Evolutionary conservation across 2,888 invertebrate genomes (phyloP), one percentile per base, ranked within the genome.

Genomic region (Vanessa cardui): DNA sequence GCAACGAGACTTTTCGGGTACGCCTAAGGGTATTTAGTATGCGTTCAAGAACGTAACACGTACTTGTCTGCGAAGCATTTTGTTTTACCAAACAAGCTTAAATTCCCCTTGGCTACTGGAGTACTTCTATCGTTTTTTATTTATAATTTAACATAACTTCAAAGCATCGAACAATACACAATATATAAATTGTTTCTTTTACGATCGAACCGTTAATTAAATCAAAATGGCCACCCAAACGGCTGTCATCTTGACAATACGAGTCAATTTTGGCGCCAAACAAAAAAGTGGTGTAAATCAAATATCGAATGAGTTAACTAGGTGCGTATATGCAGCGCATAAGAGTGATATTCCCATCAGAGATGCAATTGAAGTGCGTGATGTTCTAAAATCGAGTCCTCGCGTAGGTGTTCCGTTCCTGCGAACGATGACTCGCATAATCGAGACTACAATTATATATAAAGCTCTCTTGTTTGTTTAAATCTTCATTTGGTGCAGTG

Each of bases 361-460:
- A 71, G 73, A 76, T 60, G 60, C 60, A 60, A 46, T 26, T 58
- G 26, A 46, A 46, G 73, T 74, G 73, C 74, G 70, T 56, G 74
- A 65, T 73, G 73, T 71, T 72, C 69, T 75, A 75, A 73, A 77
- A 73, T 75, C 77, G 70, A 64, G 78, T 65, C 70, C 63, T 66
- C 75, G 83, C 87, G 89, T 90, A 89, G 92, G 92, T 89, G 91
- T 90, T 90, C 90, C 84, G 74, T 86, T 92, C 86, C 87, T 81
- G 80, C 78, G 89, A 90, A 92, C 75, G 82, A 86, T 92, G 92
- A 92, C 92, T 88, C 76, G 89, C 83, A 77, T 79, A 72, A 74
- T 74, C 77, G 73, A 64, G 76, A 73, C 79, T 81, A 85, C 86
- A 90, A 90, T 91, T 90, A 91, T 89, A 88, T 89, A 89, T 89